These are phyloP conservation scores for Nasonovia ribisnigri DNA, from an alignment of 2,888 invertebrate species.

Conservation along the genomic window DNA sequence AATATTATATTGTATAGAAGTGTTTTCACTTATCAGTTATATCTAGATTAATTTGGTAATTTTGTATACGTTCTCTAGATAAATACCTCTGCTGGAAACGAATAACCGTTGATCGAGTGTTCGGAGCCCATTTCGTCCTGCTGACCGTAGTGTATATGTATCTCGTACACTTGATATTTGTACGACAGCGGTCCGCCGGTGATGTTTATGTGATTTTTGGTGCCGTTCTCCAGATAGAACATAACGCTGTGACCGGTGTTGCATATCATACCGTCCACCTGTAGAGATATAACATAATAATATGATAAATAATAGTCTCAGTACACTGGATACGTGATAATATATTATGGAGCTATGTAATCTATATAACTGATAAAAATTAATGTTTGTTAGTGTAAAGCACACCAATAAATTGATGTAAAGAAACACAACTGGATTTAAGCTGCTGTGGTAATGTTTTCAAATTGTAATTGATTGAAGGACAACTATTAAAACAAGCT, in stretches of 20 bases:
- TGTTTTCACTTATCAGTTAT: too few species aligned
- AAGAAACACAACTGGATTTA: background rate
- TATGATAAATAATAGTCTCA: background rate
- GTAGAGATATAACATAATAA: slow-evolving; percentile 66
- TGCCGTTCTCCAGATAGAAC: slow-evolving; percentile 89
- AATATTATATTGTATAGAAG: too few species aligned
- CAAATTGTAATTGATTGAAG: background rate
- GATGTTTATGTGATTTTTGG: slow-evolving; percentile 88
- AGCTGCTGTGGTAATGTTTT: background rate
- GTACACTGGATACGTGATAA: background rate
- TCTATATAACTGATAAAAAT: too few species aligned
- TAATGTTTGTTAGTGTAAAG: too few species aligned
- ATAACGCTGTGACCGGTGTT: slow-evolving; percentile 97
- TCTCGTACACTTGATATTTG: slow-evolving; percentile 94
- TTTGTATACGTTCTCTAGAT: too few species aligned
- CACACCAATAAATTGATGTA: background rate
- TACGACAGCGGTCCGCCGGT: slow-evolving; percentile 96
- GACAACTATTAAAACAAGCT: background rate
- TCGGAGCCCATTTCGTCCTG: slow-evolving; percentile 95
- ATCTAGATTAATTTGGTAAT: too few species aligned
- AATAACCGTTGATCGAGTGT: slow-evolving; percentile 94
- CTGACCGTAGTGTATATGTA: slow-evolving; percentile 93
- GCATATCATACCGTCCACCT: slow-evolving; percentile 90
- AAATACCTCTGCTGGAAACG: slow-evolving; percentile 96
- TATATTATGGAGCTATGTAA: background rate